Base-by-base conservation (phyloP, 2,797 vertebrate species). In the Rhynchotus rufescens region DNA sequence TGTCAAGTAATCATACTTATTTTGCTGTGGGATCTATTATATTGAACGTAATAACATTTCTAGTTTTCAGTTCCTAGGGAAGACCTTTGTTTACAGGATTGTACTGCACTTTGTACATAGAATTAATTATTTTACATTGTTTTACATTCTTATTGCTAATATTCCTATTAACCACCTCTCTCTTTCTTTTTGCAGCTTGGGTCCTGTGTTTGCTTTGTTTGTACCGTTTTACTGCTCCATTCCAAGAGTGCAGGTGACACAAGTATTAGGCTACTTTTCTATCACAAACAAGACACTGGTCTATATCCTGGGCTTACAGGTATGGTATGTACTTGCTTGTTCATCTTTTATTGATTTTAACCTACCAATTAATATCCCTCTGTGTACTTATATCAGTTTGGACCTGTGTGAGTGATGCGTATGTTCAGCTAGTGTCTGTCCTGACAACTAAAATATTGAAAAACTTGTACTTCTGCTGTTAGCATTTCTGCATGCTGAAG, bases 221-320 rank as follows among this genome's bases (percentile, higher is more conserved):
- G 99, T 99, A 97, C 99, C 99, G 95, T 99, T 99, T 98, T 99
- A 99, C 97, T 96, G 95, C 89, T 98, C 99, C 84, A 98, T 99
- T 96, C 99, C 99, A 65, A 98, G 97, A 95, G 98, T 99, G 93
- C 98, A 98, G 57, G 98, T 99, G 97, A 98, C 99, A 74, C 99
- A 99, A 93, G 97, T 99, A 76, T 97, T 99, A 96, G 98, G 99
- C 42, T 98, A 98, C 61, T 97, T 99, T 96, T 97, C 98, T 93
- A 98, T 99, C 98, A 99, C 99, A 94, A 99, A 99, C 98, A 99
- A 99, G 97, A 98, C 99, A 47, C 96, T 99, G 95, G 98, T 99
- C 95, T 99, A 99, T 96, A 98, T 99, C 74, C 96, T 99, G 95
- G 98, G 98, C 94, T 97, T 98, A 44, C 98, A 99, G 98, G 98